Conservation (phyloP, 2,888 invertebrate genomes). For the Augiades crinisus region DNA sequence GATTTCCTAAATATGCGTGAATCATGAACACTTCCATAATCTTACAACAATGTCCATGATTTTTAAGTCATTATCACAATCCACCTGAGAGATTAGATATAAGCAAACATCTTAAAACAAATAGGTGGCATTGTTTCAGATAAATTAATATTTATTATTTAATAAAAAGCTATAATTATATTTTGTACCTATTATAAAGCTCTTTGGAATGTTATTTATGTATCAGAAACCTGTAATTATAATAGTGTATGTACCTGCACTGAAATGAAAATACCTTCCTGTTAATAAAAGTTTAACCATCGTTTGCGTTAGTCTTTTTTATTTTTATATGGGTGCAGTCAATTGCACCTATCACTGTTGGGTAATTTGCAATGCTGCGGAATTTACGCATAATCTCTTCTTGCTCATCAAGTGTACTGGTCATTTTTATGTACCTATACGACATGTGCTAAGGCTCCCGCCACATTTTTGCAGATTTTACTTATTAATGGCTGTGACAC, state of each 20-base stretch:
- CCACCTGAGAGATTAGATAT: too few species aligned
- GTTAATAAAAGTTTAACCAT: too few species aligned
- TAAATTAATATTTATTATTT: too few species aligned
- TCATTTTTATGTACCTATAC: neutral
- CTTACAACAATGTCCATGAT: slow-evolving; percentile 10
- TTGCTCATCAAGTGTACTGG: neutral
- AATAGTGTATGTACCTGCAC: too few species aligned
- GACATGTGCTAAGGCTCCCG: neutral
- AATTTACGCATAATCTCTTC: neutral
- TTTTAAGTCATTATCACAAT: slow-evolving; percentile 14
- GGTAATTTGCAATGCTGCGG: neutral
- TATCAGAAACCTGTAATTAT: too few species aligned
- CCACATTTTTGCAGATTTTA: neutral
- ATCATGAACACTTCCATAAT: neutral
- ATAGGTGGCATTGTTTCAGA: too few species aligned
- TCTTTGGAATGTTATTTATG: too few species aligned
- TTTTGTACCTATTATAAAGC: too few species aligned
- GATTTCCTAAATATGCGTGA: neutral
- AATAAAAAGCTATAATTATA: too few species aligned
- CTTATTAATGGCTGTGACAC: neutral
- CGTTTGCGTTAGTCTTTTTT: too few species aligned
- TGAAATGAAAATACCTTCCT: too few species aligned
- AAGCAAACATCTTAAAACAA: too few species aligned
- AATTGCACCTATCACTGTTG: neutral
- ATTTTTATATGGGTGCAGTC: neutral